Evolutionary conservation across 2,797 vertebrate genomes (phyloP).

Genomic region (Enoplosus armatus): DNA sequence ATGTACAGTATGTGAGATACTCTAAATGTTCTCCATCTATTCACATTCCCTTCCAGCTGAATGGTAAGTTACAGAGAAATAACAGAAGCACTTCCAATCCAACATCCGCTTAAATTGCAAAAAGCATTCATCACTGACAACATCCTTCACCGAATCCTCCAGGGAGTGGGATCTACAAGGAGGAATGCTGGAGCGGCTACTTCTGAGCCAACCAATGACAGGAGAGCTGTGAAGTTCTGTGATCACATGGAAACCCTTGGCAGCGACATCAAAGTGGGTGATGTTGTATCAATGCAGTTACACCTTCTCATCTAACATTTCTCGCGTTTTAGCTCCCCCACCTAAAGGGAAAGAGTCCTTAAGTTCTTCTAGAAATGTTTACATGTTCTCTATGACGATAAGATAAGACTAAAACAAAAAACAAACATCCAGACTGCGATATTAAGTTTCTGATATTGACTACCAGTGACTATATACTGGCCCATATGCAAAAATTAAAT

Average conservation of each 20-base stretch:
- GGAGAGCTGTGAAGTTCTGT: slow-evolving; percentile 40
- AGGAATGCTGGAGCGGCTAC: slow-evolving; percentile 23
- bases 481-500: not conserved
- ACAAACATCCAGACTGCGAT: not conserved
- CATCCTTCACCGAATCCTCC: slow-evolving; percentile 40
- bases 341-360: too few relatives aligned
- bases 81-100: slow-evolving; percentile 33
- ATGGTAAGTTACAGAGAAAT: slow-evolving; percentile 14
- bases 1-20: not conserved
- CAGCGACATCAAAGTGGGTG: slow-evolving; percentile 54
- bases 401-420: not conserved
- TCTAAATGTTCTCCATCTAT: slow-evolving; percentile 22
- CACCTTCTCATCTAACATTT: not conserved
- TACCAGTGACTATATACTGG: not conserved
- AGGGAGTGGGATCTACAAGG: slow-evolving; percentile 32
- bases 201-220: slow-evolving; percentile 43
- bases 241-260: slow-evolving; percentile 59
- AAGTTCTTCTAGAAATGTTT: slow-evolving; percentile 13
- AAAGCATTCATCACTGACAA: slow-evolving; percentile 59
- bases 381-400: not conserved
- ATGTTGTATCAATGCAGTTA: slow-evolving; percentile 36
- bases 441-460: not conserved
- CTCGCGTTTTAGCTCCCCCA: slow-evolving; percentile 16
- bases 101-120: slow-evolving; percentile 48
- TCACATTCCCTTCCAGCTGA: slow-evolving; percentile 24